Evolutionary conservation across 2,113 vertebrate species (phyloP).

Genomic region (Canis aureus): DNA sequence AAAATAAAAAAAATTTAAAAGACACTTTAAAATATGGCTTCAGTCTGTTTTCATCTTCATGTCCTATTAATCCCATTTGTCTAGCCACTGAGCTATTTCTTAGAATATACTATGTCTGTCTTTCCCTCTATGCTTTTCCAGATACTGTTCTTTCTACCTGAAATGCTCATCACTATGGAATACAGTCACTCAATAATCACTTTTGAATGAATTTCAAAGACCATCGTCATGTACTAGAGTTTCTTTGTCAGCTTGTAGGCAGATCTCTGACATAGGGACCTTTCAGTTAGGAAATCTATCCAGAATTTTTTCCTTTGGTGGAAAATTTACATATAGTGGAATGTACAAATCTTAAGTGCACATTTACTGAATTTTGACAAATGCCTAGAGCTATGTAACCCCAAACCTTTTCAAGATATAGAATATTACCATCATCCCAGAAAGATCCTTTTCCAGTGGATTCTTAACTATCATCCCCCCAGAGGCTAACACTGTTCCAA

Average conservation of each 20-base stretch:
- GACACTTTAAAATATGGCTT: neutral
- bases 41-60: neutral
- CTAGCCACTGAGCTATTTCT: neutral
- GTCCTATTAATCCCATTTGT: neutral
- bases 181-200: neutral
- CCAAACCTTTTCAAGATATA: neutral
- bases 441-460: neutral
- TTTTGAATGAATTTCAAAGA: constrained; percentile 24
- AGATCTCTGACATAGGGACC: neutral
- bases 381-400: neutral
- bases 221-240: neutral
- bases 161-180: neutral
- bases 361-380: neutral
- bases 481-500: neutral
- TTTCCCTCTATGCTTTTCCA: neutral
- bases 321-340: constrained; percentile 6
- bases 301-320: neutral
- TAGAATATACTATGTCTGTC: neutral
- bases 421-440: neutral
- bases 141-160: neutral
- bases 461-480: neutral
- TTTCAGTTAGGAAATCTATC: neutral
- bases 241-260: neutral
- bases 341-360: neutral
- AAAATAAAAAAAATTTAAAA: neutral